A percentile compares a stretch with the other conserved stretches of the same genome.
Evolutionary conservation across 2,113 vertebrate species (phyloP).

Genomic region (Chaetorhynchus papuensis): DNA sequence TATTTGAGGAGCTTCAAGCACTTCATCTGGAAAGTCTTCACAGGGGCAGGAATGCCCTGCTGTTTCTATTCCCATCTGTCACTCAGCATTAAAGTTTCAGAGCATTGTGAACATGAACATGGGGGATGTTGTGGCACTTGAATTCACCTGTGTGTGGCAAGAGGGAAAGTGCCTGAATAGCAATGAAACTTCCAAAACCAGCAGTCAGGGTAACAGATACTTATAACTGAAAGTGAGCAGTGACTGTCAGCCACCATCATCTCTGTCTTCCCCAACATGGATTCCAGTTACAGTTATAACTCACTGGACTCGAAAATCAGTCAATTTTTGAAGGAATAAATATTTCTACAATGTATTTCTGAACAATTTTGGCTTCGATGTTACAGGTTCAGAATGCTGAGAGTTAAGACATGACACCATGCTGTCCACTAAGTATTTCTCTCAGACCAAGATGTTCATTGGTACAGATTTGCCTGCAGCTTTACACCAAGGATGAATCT

Average conservation of each 20-base stretch:
- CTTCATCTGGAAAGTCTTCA: constrained; percentile 12
- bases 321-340: neutral
- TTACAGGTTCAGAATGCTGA: neutral
- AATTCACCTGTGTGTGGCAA: neutral
- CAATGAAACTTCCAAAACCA: neutral
- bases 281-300: neutral
- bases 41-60: neutral
- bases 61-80: neutral
- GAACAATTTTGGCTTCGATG: neutral
- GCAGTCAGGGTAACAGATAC: neutral
- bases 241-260: neutral
- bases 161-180: neutral
- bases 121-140: fast-evolving
- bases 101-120: fast-evolving
- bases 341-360: neutral
- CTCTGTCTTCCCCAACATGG: neutral
- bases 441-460: neutral
- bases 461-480: neutral
- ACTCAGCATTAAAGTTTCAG: neutral
- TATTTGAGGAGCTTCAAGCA: constrained; percentile 16
- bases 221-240: neutral
- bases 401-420: neutral
- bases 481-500: neutral
- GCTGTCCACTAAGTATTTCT: neutral
- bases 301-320: neutral